These are phyloP conservation scores for Atherinomorus stipes DNA, from an alignment of 2,113 vertebrate species.

Conservation along the genomic window DNA sequence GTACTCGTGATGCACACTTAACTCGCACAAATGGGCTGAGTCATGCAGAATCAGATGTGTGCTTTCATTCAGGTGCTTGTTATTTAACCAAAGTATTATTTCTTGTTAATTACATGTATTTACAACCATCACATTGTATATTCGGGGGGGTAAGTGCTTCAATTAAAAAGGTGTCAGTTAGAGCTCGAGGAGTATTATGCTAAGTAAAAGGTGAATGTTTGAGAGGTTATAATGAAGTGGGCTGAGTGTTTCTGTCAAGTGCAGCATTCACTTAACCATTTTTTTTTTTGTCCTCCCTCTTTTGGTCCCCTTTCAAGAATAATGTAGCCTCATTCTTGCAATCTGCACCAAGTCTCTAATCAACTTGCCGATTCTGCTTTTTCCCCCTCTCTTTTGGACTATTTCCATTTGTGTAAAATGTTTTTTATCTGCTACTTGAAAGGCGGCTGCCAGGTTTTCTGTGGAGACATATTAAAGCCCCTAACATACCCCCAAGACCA, in stretches of 20 bases:
- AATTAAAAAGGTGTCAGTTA: constrained; percentile 64
- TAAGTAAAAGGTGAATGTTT: constrained; percentile 60
- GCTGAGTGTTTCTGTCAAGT: constrained; percentile 56
- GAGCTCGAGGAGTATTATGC: constrained; percentile 59
- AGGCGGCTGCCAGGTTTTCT: too few species aligned
- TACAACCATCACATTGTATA: constrained; percentile 18
- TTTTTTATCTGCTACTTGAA: too few species aligned
- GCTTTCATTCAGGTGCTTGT: background rate
- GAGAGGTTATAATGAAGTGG: constrained; percentile 54
- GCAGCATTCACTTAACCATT: constrained; percentile 37
- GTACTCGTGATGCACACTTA: background rate
- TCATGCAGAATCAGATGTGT: constrained; percentile 13
- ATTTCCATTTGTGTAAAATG: too few species aligned
- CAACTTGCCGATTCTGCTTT: background rate
- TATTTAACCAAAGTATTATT: constrained; percentile 23
- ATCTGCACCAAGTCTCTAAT: background rate
- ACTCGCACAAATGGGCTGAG: constrained; percentile 12
- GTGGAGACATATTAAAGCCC: too few species aligned
- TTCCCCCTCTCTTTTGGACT: too few species aligned
- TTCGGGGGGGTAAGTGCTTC: constrained; percentile 34
- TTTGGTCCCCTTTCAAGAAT: background rate
- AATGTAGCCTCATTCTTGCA: background rate
- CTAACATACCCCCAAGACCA: too few species aligned
- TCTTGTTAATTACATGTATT: constrained; percentile 39
- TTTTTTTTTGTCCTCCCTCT: constrained; percentile 27